phyloP scores from a whole-genome alignment of 2,113 vertebrate genomes.

The Choloepus hoffmanni region DNA sequence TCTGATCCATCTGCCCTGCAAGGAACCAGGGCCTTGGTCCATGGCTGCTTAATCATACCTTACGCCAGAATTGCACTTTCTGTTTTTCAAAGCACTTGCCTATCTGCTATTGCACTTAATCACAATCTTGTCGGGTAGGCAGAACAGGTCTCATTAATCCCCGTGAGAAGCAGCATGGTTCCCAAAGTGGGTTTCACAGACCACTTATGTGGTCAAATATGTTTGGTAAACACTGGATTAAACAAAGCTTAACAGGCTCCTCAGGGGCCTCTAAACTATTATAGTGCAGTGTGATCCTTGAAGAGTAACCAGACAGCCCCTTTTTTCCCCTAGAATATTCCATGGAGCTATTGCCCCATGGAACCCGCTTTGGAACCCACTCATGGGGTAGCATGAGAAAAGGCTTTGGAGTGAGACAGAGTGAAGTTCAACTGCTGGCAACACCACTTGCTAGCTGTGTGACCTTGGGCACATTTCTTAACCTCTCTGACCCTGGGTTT shows the following conservation, averaged over 20 bases:
- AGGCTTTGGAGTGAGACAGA: background rate
- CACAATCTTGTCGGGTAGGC: background rate
- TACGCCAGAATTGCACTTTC: background rate
- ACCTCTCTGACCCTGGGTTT: background rate
- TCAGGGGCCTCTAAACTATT: background rate
- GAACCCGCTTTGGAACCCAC: background rate
- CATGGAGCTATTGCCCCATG: background rate
- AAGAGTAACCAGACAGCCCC: background rate
- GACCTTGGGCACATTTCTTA: background rate
- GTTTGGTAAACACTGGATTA: background rate
- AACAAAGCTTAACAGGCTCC: background rate
- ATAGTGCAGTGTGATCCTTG: background rate
- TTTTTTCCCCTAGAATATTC: background rate
- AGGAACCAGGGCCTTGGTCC: background rate
- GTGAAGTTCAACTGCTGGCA: background rate
- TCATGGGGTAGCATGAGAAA: background rate
- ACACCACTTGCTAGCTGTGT: background rate
- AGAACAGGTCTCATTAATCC: background rate
- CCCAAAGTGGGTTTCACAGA: background rate
- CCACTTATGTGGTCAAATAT: background rate
- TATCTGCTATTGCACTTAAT: fast-evolving
- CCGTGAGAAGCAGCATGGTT: fast-evolving
- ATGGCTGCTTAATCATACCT: background rate
- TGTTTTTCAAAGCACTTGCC: background rate
- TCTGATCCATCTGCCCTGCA: background rate